A percentile compares a stretch with the other conserved stretches of the same genome.
phyloP scores from a whole-genome alignment of 2,888 invertebrate genomes.

The Anorthoa munda region DNA sequence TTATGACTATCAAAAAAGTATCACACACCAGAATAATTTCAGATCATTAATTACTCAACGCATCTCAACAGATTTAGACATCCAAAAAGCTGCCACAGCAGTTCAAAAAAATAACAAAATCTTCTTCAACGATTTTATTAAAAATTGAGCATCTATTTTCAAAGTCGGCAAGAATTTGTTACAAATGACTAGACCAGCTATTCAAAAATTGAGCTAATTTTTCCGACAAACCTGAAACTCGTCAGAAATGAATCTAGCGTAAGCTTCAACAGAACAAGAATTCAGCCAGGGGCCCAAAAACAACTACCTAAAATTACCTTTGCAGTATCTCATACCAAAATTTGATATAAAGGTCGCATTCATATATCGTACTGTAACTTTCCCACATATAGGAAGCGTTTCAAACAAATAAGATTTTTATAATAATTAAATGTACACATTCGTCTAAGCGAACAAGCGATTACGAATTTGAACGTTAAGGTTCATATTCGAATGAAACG shows the following conservation, averaged over 20 bases:
- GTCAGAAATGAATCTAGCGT: not conserved
- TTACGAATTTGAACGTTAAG: not conserved
- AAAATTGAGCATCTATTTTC: conserved; percentile 40
- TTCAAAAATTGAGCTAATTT: conserved; percentile 44
- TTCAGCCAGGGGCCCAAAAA: not conserved
- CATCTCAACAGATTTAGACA: not conserved
- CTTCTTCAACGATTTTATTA: conserved; percentile 16
- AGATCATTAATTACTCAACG: not conserved
- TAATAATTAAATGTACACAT: no score
- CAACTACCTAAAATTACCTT: not conserved
- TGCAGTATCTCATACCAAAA: not conserved
- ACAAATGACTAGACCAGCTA: conserved; percentile 34
- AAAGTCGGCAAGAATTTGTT: conserved; percentile 23
- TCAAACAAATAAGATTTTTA: no score
- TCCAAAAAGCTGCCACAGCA: not conserved
- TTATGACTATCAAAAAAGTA: not conserved
- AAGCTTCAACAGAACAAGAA: not conserved
- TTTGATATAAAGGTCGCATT: no score
- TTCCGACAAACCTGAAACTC: not conserved
- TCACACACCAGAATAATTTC: not conserved
- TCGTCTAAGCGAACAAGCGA: not conserved
- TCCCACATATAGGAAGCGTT: no score
- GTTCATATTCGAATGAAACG: not conserved
- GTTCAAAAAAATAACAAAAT: not conserved
- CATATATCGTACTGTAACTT: no score